Percentiles rank a stretch among this genome's conserved stretches.
These are phyloP conservation scores for Liodrosophila aerea DNA, from an alignment of 2,888 invertebrate genomes.

Conservation along the genomic window DNA sequence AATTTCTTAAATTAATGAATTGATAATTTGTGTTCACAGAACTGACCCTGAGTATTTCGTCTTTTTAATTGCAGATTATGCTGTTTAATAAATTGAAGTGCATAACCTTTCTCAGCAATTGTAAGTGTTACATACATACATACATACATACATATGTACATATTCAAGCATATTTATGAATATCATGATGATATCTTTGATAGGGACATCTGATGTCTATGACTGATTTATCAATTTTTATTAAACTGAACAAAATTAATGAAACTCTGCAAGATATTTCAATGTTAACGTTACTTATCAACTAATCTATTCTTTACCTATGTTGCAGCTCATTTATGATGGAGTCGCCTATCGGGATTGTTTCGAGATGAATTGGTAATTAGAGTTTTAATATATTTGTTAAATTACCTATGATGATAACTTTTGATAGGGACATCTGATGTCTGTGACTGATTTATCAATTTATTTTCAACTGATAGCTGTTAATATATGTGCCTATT, in stretches of 20 bases:
- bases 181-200: conserved; percentile 46
- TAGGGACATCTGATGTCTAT: conserved; percentile 55
- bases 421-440: conserved; percentile 54
- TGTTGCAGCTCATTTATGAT: too few species aligned
- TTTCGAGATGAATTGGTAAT: too few species aligned
- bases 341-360: too few species aligned
- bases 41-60: background rate
- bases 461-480: conserved; percentile 13
- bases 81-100: background rate
- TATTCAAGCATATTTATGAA: too few species aligned
- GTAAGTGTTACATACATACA: background rate
- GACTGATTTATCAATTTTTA: conserved; percentile 47
- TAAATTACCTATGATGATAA: conserved; percentile 38
- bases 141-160: background rate
- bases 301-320: too few species aligned
- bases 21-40: background rate
- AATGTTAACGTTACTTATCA: too few species aligned
- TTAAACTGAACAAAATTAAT: conserved; percentile 22
- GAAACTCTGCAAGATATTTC: background rate
- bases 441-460: conserved; percentile 42
- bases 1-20: background rate
- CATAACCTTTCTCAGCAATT: too few species aligned
- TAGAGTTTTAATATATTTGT: background rate
- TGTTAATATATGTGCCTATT: conserved; percentile 1
- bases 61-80: background rate